phyloP scores from a whole-genome alignment of 2,797 vertebrate species.

The Myioborus miniatus region DNA sequence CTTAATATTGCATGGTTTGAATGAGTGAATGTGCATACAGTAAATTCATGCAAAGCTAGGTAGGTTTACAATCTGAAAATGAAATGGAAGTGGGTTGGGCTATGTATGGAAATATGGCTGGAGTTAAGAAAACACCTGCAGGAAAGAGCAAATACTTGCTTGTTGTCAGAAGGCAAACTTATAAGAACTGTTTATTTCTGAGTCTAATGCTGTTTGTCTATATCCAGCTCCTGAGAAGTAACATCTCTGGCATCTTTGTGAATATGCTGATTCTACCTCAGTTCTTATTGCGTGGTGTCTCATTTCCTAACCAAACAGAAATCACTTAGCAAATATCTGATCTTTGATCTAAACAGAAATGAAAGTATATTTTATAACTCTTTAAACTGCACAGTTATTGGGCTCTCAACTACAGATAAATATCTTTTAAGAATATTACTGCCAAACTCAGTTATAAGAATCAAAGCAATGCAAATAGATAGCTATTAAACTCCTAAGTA shows the following conservation, averaged over 20 bases:
- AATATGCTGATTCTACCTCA: not conserved
- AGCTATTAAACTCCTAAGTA: not conserved
- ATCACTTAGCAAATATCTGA: not conserved
- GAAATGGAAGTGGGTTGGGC: not conserved
- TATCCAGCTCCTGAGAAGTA: not conserved
- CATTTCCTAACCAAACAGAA: not conserved
- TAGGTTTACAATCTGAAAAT: not conserved
- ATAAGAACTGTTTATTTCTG: not conserved
- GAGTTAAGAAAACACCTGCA: not conserved
- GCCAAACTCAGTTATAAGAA: not conserved
- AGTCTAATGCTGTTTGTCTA: not conserved
- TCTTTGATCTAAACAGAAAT: not conserved
- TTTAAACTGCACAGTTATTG: not conserved
- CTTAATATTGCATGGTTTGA: not conserved
- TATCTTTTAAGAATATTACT: not conserved
- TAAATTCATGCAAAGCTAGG: not conserved
- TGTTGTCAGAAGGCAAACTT: not conserved
- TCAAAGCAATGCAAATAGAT: not conserved
- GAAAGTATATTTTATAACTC: not conserved
- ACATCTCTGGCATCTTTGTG: not conserved
- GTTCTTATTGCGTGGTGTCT: not conserved
- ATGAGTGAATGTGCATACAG: not conserved
- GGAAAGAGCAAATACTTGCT: not conserved
- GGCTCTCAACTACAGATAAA: not conserved
- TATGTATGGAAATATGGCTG: not conserved